Evolutionary conservation across 2,113 vertebrate genomes (phyloP).

Genomic region (Plestiodon gilberti): DNA sequence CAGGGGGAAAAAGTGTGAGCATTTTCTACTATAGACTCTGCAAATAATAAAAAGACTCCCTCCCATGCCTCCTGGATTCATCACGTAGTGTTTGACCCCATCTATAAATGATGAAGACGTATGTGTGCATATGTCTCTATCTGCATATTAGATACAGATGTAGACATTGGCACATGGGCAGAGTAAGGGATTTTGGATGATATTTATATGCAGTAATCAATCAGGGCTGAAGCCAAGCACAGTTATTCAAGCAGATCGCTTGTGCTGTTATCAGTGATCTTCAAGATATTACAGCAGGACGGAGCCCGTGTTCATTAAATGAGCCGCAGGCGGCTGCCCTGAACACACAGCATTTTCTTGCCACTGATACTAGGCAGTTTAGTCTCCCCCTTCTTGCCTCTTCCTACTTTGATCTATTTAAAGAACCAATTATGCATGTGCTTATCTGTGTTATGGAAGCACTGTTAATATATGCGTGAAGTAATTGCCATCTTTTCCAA

Average conservation of each 20-base stretch:
- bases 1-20: neutral
- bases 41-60: neutral
- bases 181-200: neutral
- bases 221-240: neutral
- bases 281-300: neutral
- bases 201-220: neutral
- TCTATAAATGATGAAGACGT: constrained; percentile 9
- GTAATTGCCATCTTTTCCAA: constrained; percentile 62
- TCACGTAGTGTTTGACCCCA: too few relatives aligned
- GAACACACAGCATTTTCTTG: neutral
- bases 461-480: constrained; percentile 45
- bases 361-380: neutral
- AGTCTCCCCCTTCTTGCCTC: neutral
- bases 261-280: neutral
- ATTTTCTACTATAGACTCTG: neutral
- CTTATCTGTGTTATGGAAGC: constrained; percentile 56
- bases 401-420: constrained; percentile 61
- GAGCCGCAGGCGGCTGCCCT: neutral
- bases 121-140: neutral
- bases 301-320: neutral
- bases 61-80: neutral
- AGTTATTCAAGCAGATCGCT: neutral
- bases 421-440: constrained; percentile 44
- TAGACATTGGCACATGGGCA: neutral
- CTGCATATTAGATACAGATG: neutral